A percentile compares a stretch with the other conserved stretches of the same genome.
Conservation (phyloP, 2,797 vertebrate species). For the Tauraco hartlaubi region DNA sequence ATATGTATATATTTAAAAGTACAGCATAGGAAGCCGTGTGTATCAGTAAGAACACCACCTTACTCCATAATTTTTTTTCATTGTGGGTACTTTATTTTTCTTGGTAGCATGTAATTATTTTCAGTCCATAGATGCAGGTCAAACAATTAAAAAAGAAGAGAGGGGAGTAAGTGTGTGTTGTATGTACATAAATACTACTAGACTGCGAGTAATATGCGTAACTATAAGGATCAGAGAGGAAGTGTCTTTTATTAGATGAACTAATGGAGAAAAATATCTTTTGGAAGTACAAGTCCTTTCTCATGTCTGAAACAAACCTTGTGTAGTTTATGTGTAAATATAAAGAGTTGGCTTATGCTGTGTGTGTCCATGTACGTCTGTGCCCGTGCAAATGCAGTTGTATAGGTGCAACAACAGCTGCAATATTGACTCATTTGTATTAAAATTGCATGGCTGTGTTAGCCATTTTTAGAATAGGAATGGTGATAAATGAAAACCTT, state of each 20-base stretch:
- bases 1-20: neutral
- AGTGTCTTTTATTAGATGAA: neutral
- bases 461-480: neutral
- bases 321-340: neutral
- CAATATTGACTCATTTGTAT: neutral
- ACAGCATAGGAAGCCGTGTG: neutral
- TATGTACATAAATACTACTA: neutral
- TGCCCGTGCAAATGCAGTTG: neutral
- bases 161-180: rapidly evolving
- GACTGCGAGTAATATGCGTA: neutral
- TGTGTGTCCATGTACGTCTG: rapidly evolving
- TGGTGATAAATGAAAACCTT: neutral
- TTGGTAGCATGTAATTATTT: neutral
- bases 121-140: neutral
- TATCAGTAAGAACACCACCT: neutral
- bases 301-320: neutral
- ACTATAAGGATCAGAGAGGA: neutral
- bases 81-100: neutral
- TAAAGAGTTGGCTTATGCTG: rapidly evolving
- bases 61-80: neutral
- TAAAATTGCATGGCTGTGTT: neutral
- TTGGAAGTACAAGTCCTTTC: neutral
- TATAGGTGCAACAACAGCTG: neutral
- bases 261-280: neutral
- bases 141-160: neutral